These are phyloP conservation scores for Drosophila eohydei DNA, from an alignment of 2,888 invertebrate genomes.

Conservation along the genomic window DNA sequence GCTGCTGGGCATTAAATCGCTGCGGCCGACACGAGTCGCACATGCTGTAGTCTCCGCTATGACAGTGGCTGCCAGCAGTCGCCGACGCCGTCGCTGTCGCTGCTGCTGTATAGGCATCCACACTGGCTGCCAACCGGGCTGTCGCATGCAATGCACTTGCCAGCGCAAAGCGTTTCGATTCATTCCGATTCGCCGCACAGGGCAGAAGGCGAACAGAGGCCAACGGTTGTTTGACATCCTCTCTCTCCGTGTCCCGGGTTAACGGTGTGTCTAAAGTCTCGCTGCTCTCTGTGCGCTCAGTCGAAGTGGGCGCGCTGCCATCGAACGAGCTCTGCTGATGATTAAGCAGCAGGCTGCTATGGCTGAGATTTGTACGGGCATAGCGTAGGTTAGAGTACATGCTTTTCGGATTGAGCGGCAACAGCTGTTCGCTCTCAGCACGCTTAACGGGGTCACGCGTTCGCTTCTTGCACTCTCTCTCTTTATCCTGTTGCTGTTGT, in stretches of 20 bases:
- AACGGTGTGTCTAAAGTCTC: slow-evolving; percentile 67
- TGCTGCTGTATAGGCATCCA: slow-evolving; percentile 75
- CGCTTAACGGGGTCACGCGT: slow-evolving; percentile 12
- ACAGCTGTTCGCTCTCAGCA: slow-evolving; percentile 37
- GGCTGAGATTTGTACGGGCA: slow-evolving; percentile 84
- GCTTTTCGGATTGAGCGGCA: slow-evolving; percentile 35
- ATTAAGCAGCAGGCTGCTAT: slow-evolving; percentile 81
- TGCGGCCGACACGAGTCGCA: slow-evolving; percentile 84
- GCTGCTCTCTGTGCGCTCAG: slow-evolving; percentile 72
- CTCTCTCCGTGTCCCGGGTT: slow-evolving; percentile 38
- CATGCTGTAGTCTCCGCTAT: slow-evolving; percentile 77
- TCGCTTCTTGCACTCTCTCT: background rate
- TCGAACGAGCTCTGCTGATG: slow-evolving; percentile 81
- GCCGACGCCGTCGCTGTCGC: slow-evolving; percentile 61
- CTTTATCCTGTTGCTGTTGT: slow-evolving; percentile 24
- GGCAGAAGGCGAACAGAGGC: slow-evolving; percentile 35
- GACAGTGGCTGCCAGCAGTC: slow-evolving; percentile 40
- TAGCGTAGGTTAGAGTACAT: slow-evolving; percentile 84
- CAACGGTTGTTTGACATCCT: slow-evolving; percentile 23
- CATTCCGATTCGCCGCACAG: slow-evolving; percentile 31
- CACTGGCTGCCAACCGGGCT: slow-evolving; percentile 73
- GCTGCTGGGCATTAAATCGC: slow-evolving; percentile 64
- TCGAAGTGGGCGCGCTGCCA: slow-evolving; percentile 53
- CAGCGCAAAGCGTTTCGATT: slow-evolving; percentile 49
- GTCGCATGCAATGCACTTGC: slow-evolving; percentile 75